These are phyloP conservation scores for Caenorhabditis sp. DNA, from an alignment of 2,888 invertebrate genomes.

Conservation along the genomic window DNA sequence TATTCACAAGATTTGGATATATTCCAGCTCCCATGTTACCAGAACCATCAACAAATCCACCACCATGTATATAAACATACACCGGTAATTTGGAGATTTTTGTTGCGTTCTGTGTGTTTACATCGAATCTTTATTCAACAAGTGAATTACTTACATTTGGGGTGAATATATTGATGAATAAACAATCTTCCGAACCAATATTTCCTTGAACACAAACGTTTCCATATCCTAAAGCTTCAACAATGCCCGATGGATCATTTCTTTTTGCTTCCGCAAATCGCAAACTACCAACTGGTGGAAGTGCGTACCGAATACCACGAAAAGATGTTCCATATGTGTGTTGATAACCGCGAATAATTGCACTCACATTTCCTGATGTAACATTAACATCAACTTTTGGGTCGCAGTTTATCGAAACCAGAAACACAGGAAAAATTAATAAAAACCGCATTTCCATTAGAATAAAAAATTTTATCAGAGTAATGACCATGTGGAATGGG, in stretches of 20 bases:
- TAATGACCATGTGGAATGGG: not conserved
- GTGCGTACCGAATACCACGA: conserved; percentile 45
- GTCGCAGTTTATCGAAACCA: conserved; percentile 8
- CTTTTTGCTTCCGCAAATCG: conserved; percentile 36
- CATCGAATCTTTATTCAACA: too few relatives aligned
- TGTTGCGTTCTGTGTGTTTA: conserved; percentile 40
- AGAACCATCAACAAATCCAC: conserved; percentile 42
- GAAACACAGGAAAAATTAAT: not conserved
- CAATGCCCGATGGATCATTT: conserved; percentile 26
- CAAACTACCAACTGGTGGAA: conserved; percentile 26
- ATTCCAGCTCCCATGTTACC: conserved; percentile 42
- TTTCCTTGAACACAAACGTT: conserved; percentile 29
- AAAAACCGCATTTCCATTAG: not conserved
- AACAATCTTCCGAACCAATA: conserved; percentile 33
- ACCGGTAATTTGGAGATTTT: conserved; percentile 27
- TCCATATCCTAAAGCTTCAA: conserved; percentile 34
- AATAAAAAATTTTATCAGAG: not conserved
- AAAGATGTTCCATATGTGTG: conserved; percentile 42
- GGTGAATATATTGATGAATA: conserved; percentile 39
- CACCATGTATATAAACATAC: conserved; percentile 38
- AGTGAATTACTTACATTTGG: conserved; percentile 24
- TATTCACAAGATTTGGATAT: conserved; percentile 39
- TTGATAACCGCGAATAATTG: conserved; percentile 37
- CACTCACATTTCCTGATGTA: conserved; percentile 13
- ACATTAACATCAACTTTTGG: conserved; percentile 31